Percentiles rank a stretch among this genome's conserved stretches.
Evolutionary conservation across 2,797 vertebrate species (phyloP).

Genomic region (Tauraco hartlaubi): DNA sequence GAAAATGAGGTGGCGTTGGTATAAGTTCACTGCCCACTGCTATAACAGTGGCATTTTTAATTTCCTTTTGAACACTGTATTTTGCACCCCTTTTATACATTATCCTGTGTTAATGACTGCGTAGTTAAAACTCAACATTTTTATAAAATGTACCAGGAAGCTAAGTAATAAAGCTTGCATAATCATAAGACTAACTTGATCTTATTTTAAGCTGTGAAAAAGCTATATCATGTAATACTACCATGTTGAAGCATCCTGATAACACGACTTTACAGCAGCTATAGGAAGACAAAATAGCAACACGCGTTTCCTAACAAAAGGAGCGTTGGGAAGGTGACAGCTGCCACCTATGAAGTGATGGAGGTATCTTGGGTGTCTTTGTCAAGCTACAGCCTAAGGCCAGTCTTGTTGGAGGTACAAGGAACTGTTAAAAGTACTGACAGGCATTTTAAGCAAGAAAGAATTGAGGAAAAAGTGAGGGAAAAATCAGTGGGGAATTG

Average conservation of each 20-base stretch:
- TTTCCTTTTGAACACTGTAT: background rate
- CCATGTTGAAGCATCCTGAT: background rate
- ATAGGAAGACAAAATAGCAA: background rate
- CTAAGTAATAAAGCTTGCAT: background rate
- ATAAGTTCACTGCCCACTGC: background rate
- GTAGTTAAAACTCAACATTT: background rate
- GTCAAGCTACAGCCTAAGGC: slow-evolving; percentile 78
- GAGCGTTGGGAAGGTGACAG: slow-evolving; percentile 58
- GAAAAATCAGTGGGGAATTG: slow-evolving; percentile 9
- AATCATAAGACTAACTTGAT: background rate
- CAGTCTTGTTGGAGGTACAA: slow-evolving; percentile 73
- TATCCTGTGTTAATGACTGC: background rate
- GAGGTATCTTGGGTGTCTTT: slow-evolving; percentile 72
- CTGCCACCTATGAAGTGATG: slow-evolving; percentile 61
- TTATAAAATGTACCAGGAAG: background rate
- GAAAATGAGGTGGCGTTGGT: background rate
- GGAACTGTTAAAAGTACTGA: slow-evolving; percentile 71
- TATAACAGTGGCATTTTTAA: background rate
- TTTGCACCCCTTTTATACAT: background rate
- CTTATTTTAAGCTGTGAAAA: background rate
- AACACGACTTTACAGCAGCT: background rate
- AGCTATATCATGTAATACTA: background rate
- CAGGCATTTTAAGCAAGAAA: slow-evolving; percentile 76
- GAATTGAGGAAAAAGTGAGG: slow-evolving; percentile 18
- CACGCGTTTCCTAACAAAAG: slow-evolving; percentile 23